Base-by-base conservation (phyloP, 2,113 vertebrate genomes). In the Acanthochromis polyacanthus region DNA sequence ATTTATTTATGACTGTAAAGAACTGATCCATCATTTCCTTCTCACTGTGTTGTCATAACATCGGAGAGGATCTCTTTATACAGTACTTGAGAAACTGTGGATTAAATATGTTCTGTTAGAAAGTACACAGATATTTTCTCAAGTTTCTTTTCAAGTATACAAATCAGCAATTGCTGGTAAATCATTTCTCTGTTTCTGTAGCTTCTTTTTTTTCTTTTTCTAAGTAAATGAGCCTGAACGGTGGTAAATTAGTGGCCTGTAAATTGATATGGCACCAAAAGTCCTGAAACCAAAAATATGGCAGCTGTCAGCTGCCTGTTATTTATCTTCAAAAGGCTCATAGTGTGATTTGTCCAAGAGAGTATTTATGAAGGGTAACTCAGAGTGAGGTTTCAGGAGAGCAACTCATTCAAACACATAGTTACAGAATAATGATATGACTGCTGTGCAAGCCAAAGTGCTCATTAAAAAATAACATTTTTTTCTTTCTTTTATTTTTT, bases 211-310 rank as follows among this genome's bases (percentile, higher is more conserved):
- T 43, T 4, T 4, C 40, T 51, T 51, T 48, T 68, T 60, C 28
- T 51, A 22, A 36, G 38, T 61, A 51, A 81, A 72, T 67, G 61
- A 72, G 55, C 67, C 57, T 16, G 60, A 61, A 55, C 40, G 8
- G 36, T 5, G 10, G 55, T 20, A 61, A 71, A 82, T 71, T 66
- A 62, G 73, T 58, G 63, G 73, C 48, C 55, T 71, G 28, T 77
- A 77, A 71, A 61, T 30, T 5, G 28, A 76, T 71, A 65, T 14
- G 28, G 46, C 12, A 61, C 7, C 23, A 17, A 48, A 71, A 61
- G 46, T 63, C 30, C 17, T 63, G 43, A 63, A 63, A 64, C 30
- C 52, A 70, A 81, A 64, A 65, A 62, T 25, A n/a, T 55, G 40
- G 70, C 55, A 46, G 46, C 56, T 60, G 46, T 10, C 14, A 38